These are phyloP conservation scores for Panopea generosa DNA, from an alignment of 2,888 invertebrate species.

Conservation along the genomic window DNA sequence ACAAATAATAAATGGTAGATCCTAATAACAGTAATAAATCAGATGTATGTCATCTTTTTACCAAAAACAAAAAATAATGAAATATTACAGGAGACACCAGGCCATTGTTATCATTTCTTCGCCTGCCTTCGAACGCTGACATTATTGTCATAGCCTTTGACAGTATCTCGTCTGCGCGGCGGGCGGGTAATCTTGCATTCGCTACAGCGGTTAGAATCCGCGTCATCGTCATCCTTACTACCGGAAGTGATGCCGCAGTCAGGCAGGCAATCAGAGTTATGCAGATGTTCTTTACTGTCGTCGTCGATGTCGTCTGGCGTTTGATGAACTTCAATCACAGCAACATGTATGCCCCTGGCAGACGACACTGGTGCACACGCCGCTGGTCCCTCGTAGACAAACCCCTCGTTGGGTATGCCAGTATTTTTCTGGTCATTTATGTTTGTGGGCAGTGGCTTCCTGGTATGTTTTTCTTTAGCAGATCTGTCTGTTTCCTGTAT, in stretches of 20 bases:
- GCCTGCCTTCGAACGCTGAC: conserved; percentile 26
- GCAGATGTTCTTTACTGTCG: background rate
- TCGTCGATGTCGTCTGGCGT: conserved; percentile 5
- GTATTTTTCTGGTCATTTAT: no score
- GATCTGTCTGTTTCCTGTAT: background rate
- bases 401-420: background rate
- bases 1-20: no score
- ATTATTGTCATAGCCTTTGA: conserved; percentile 50
- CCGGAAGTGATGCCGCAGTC: conserved; percentile 1
- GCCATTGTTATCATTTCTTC: no score
- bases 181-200: conserved; percentile 47
- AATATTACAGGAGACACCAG: no score
- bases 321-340: conserved; percentile 53
- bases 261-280: background rate
- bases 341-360: conserved; percentile 5
- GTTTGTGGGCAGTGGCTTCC: no score
- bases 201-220: conserved; percentile 16
- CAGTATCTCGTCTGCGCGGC: conserved; percentile 37
- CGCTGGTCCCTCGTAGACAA: background rate
- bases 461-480: background rate
- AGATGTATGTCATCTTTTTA: no score
- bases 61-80: no score
- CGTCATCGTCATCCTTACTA: background rate
- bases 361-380: background rate
- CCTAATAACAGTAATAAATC: no score